phyloP scores from a whole-genome alignment of 2,113 vertebrate genomes.

The Tragelaphus strepsiceros region DNA sequence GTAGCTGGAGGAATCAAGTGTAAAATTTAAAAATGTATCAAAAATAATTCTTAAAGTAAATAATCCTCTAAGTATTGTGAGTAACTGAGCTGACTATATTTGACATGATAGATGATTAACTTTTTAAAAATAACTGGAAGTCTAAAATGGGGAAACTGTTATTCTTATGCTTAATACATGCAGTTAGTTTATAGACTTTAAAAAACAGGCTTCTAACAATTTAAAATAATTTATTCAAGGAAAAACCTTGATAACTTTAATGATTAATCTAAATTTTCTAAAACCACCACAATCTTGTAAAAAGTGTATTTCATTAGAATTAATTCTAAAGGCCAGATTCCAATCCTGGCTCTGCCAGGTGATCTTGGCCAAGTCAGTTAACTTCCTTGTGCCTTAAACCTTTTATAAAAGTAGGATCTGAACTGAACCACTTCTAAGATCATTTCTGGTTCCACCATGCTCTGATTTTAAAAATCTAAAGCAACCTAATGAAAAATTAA shows the following conservation, averaged over 20 bases:
- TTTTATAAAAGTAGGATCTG: slow-evolving; percentile 4
- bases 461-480: slow-evolving; percentile 1
- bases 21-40: slow-evolving; percentile 14
- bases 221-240: slow-evolving; percentile 17
- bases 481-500: not conserved
- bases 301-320: not conserved
- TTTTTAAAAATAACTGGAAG: not conserved
- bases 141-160: not conserved
- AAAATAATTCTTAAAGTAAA: slow-evolving; percentile 6
- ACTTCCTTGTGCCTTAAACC: slow-evolving; percentile 19
- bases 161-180: slow-evolving; percentile 4
- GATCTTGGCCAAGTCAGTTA: slow-evolving; percentile 10
- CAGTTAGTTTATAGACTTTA: not conserved
- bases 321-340: not conserved
- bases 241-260: not conserved
- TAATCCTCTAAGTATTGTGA: not conserved
- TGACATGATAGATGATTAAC: not conserved
- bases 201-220: slow-evolving; percentile 4
- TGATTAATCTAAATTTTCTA: not conserved
- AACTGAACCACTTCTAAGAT: not conserved
- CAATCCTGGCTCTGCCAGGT: not conserved
- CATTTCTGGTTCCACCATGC: not conserved
- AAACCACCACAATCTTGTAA: not conserved
- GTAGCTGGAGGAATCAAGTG: not conserved
- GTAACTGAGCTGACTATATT: slow-evolving; percentile 25